Evolutionary conservation across 2,797 vertebrate species (phyloP).

Genomic region (Leucoraja ocellata): DNA sequence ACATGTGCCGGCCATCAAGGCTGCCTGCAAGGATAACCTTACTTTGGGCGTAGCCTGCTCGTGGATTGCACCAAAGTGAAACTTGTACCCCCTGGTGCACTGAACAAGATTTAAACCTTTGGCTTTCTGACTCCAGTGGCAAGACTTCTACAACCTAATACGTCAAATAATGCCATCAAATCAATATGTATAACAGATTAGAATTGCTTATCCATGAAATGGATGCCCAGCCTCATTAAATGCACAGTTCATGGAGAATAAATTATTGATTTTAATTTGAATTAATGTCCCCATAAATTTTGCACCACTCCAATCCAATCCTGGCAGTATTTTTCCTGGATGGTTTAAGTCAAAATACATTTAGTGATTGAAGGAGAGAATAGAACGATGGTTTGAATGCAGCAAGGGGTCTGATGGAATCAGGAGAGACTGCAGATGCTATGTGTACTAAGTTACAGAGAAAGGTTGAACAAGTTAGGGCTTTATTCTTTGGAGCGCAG

Average conservation of each 20-base stretch:
- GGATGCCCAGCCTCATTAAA: neutral
- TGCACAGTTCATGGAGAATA: neutral
- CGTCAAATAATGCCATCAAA: no score
- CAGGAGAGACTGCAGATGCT: no score
- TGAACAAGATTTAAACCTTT: neutral
- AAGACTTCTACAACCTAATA: neutral
- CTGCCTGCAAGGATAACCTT: neutral
- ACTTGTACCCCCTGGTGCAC: neutral
- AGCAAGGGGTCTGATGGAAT: neutral
- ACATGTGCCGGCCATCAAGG: neutral
- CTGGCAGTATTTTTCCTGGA: neutral
- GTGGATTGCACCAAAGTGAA: neutral
- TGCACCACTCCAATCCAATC: neutral
- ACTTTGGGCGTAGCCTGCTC: neutral
- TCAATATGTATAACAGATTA: neutral
- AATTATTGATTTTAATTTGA: conserved; percentile 34
- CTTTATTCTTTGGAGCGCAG: no score
- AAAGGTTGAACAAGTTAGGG: no score
- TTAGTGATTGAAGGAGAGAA: neutral
- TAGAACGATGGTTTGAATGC: neutral
- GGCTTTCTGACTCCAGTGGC: neutral
- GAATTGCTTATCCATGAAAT: neutral
- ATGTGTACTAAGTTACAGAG: no score
- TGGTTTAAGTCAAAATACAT: neutral
- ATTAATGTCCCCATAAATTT: conserved; percentile 14